Evolutionary conservation across 2,113 vertebrate species (phyloP), one percentile per base, ranked within the genome.

Genomic region (Myanophis thanlyinensis): DNA sequence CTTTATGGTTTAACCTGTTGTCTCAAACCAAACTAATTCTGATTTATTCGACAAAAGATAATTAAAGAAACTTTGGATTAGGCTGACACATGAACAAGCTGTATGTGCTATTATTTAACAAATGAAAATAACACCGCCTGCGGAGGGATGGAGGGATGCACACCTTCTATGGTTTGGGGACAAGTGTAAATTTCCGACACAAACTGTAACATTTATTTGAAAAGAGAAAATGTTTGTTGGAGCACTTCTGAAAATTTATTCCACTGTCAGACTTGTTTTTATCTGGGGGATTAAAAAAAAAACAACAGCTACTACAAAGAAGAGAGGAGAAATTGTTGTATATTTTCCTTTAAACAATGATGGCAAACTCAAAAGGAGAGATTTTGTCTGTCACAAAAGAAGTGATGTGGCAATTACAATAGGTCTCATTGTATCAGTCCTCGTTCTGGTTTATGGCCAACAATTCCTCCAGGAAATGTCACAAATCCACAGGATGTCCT

Each of bases 391-490:
- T 90, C 89, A 93, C 80, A 90, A 53, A 18, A 11, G 51, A 91
- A 95, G 94, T 92, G 86, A 44, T 80, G 59, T 30, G 94, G 56
- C 85, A 91, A 93, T 94, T 92, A 95, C 56, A 95, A 89, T 49
- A 47, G 56, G 7, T 35, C 59, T 94, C 56, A 92, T 49, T 94
- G 92, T 94, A 85, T 56, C 90, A 92, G 95, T 93, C 91, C 53
- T 93, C 85, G 84, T 94, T 89, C 44, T 53, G 56, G 56, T 94
- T 96, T 95, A 93, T 94, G 94, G 94, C 91, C 89, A 91, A 44
- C 10, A 5, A 11, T 85, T 95, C 94, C 95, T 96, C 87, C 67
- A 95, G 93, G 91, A 96, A 96, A 96, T 91, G 94, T 96, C 95
- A 95, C 53, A 56, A 93, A 96, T 85, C 84, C 90, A 93, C 93